phyloP scores from a whole-genome alignment of 1,140 invertebrate species.

The Parapsyche elsis region DNA sequence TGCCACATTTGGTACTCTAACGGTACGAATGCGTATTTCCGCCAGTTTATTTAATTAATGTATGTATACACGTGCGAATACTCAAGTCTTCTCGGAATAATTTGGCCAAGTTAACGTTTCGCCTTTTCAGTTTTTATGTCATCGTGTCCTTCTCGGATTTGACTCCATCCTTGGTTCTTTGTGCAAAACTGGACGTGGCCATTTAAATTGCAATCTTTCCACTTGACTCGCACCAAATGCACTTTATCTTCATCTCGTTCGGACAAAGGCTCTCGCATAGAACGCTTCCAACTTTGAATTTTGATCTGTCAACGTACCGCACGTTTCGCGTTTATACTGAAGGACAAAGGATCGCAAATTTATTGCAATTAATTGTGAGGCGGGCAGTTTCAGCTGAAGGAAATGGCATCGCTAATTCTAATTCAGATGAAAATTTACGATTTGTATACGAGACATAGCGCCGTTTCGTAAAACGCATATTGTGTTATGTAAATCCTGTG shows the following conservation, averaged over 20 bases:
- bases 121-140: background rate
- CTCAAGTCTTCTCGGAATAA: conserved; percentile 1
- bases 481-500: conserved; percentile 15
- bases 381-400: too few species aligned
- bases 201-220: conserved; percentile 6
- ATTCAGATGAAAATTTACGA: background rate
- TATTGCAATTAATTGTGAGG: too few species aligned
- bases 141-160: background rate
- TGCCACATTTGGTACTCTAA: too few species aligned
- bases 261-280: background rate
- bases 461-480: background rate
- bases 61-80: too few species aligned
- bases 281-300: background rate
- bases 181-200: background rate
- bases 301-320: background rate
- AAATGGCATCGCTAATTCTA: too few species aligned
- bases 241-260: conserved; percentile 5
- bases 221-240: conserved; percentile 27
- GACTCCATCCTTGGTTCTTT: background rate
- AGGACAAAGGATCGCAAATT: too few species aligned
- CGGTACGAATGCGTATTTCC: too few species aligned
- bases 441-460: conserved; percentile 24
- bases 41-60: too few species aligned
- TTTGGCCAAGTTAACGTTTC: background rate
- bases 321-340: background rate